Evolutionary conservation across 2,113 vertebrate species (phyloP), one percentile per base, ranked within the genome.

Genomic region (Aegotheles bennettii): DNA sequence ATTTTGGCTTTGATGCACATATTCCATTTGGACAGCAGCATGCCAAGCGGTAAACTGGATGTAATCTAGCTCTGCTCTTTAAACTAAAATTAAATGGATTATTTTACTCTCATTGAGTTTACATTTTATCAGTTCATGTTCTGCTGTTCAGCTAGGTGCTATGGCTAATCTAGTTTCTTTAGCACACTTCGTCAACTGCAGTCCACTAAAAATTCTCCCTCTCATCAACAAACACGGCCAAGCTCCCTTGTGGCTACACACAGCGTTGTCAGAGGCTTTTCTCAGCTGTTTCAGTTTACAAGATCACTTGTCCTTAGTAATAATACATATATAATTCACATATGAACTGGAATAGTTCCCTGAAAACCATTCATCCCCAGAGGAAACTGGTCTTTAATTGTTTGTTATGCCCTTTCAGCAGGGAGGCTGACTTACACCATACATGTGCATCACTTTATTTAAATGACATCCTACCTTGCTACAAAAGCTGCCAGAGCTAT

Each of bases 381-480:
- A 87, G 60, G 73, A 96, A 97, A 90, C 56, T 65, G 56, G 11
- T 56, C 70, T 82, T 71, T 91, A 92, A 83, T 86, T 96, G 82
- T 96, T 96, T 95, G 40, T 78, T 86, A 70, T 80, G 83, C 65
- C 74, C 73, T 92, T 67, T 92, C 76, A 74, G 38, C 42, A 59
- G 79, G 92, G 50, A 95, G 57, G 29, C 45, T 73, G 50, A 45
- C 50, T 74, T 82, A 87, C 42, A 89, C 43, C 60, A 57, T 79
- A 84, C 16, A 80, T 26, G 79, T 31, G 35, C 57, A 91, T 82
- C 71, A n/a, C n/a, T 94, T 89, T 89, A 91, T 87, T 95, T 90
- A 94, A 95, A 96, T 94, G 19, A 90, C 45, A 76, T 85, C 74
- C 87, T 96, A 87, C 75, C 81, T 96, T 92, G 51, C 60, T 74